Base-by-base conservation (phyloP, 2,888 invertebrate species). In the Zaprionus bogoriensis region DNA sequence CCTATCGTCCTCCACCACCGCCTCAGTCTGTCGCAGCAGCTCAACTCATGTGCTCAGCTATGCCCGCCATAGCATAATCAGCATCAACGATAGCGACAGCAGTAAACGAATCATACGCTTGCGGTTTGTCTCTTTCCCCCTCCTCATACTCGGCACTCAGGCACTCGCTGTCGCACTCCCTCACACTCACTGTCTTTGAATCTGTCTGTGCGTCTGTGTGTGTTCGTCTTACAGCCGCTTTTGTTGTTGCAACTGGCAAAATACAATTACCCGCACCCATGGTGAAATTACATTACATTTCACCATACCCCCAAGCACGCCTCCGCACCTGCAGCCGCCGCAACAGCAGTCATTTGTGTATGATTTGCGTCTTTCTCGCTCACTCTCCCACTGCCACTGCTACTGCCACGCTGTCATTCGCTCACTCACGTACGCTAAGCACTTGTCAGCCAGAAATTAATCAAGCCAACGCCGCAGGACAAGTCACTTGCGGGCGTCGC, bases 401-500 rank as follows among this genome's bases (percentile, higher is more conserved):
- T n/a, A n/a, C n/a, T n/a, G n/a, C n/a, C n/a, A n/a, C 19, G 14
- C 46, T 17, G 44, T 20, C 28, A 14, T 38, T 12, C 27, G 36
- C 19, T 46, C 17, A 20, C 45, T 39, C 47, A 36, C 58, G 44
- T 46, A 27, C 45, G 10, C 61, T 55, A 73, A 68, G 65, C 73
- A 79, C 80, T 77, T 80, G 78, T 67, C 84, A 67, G 73, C 75
- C 70, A 74, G 77, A 82, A 77, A 80, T 80, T 83, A 83, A 80
- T 80, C 84, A 80, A 80, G 73, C 61, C 46, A 74, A 61, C 62
- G 73, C 79, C 80, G 66, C 71, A 65, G 79, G 76, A 64, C 32
- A 47, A 67, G 50, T 54, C 63, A 59, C 52, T 66, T 67, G 62
- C 59, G 55, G 53, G 62, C 54, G 58, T 59, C 57, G 41, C 60